Conservation (phyloP, 2,113 vertebrate genomes). For the Agapornis roseicollis region DNA sequence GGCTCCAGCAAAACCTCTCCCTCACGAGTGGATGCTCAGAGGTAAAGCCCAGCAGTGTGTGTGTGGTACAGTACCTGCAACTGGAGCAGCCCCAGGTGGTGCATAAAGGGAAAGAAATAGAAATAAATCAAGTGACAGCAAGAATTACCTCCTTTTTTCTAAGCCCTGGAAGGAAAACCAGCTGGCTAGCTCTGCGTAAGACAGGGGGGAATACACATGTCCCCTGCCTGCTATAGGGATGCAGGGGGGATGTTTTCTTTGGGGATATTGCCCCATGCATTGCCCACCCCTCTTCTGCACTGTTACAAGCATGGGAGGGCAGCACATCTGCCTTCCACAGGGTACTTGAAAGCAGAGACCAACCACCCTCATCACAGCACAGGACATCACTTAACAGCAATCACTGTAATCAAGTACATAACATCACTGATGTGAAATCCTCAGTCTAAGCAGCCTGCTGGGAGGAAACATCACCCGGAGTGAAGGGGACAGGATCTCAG, state of each 20-base stretch:
- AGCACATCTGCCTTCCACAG: background rate
- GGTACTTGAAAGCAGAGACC: background rate
- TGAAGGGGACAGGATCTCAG: background rate
- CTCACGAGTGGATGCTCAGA: accelerated
- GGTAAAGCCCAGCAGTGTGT: conserved; percentile 13
- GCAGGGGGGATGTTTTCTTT: background rate
- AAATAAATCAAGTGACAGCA: conserved; percentile 40
- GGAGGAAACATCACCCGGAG: background rate
- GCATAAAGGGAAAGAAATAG: background rate
- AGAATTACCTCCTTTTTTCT: background rate
- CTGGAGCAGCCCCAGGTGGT: conserved; percentile 58
- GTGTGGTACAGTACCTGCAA: conserved; percentile 70
- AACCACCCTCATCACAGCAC: background rate
- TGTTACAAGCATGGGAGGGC: accelerated
- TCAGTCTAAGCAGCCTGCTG: background rate
- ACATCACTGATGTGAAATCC: accelerated
- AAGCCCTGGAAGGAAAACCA: background rate
- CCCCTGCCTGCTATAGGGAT: background rate
- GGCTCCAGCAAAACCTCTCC: background rate
- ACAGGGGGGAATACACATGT: accelerated
- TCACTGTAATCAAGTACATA: background rate
- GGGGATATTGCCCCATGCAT: background rate
- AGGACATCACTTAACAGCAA: background rate
- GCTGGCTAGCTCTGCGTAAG: background rate
- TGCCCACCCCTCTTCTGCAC: background rate